phyloP scores from a whole-genome alignment of 1,140 invertebrate genomes.

The Orius insidiosus region DNA sequence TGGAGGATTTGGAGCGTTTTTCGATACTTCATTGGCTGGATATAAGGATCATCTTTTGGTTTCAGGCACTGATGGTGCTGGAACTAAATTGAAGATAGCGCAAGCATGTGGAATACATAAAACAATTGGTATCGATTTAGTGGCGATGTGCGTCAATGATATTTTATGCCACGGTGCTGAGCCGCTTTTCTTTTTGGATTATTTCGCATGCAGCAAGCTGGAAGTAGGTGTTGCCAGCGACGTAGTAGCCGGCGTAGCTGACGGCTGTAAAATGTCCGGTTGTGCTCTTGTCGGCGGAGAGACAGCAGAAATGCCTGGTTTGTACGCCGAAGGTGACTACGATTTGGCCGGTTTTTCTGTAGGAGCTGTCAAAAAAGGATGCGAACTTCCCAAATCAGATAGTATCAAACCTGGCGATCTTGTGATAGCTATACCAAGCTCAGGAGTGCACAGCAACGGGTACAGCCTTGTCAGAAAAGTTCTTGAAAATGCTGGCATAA shows the following conservation, averaged over 20 bases:
- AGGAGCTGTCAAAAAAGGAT: conserved; percentile 64
- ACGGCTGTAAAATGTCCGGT: conserved; percentile 69
- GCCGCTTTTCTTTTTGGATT: conserved; percentile 90
- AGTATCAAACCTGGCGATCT: conserved; percentile 64
- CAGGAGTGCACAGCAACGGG: conserved; percentile 89
- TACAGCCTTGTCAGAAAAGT: conserved; percentile 85
- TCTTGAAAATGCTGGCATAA: conserved; percentile 44
- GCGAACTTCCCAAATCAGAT: conserved; percentile 52
- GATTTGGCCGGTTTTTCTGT: conserved; percentile 92
- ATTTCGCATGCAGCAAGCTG: conserved; percentile 77
- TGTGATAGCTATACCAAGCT: conserved; percentile 70
- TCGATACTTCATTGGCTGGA: conserved; percentile 51
- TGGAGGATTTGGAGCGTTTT: conserved; percentile 86
- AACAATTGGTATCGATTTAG: conserved; percentile 84
- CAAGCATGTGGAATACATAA: conserved; percentile 58
- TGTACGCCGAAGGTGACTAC: conserved; percentile 75
- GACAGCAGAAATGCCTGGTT: conserved; percentile 90
- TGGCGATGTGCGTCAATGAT: conserved; percentile 97
- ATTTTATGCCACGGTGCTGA: conserved; percentile 86
- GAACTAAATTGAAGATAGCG: conserved; percentile 89
- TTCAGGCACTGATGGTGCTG: conserved; percentile 91
- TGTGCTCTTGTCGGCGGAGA: conserved; percentile 87
- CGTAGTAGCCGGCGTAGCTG: conserved; percentile 69
- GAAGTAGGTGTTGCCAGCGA: conserved; percentile 53
- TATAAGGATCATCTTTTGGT: conserved; percentile 73